phyloP scores from a whole-genome alignment of 2,888 invertebrate species.

The Papilio gigon region DNA sequence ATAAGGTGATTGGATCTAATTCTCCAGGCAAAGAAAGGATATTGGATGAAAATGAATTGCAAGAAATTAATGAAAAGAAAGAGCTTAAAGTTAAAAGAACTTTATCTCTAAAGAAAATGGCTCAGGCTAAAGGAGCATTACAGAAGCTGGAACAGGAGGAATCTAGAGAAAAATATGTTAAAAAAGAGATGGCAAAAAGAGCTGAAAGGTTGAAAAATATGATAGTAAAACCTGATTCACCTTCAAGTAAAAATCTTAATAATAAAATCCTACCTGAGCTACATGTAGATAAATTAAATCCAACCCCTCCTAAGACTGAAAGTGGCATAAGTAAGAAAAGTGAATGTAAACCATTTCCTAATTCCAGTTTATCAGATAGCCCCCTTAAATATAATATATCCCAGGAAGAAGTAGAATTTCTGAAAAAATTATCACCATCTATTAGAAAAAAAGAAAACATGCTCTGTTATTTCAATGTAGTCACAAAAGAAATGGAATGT shows the following conservation, averaged over 20 bases:
- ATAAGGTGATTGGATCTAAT: constrained; percentile 84
- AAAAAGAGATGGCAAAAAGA: constrained; percentile 83
- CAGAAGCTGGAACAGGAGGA: constrained; percentile 83
- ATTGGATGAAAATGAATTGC: constrained; percentile 53
- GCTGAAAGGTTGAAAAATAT: constrained; percentile 82
- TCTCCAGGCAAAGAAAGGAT: constrained; percentile 82
- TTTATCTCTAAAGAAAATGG: constrained; percentile 83
- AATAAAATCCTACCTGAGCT: constrained; percentile 39
- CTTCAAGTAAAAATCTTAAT: constrained; percentile 47
- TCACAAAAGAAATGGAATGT: constrained; percentile 62
- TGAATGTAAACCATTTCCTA: constrained; percentile 35
- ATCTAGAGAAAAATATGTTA: constrained; percentile 81
- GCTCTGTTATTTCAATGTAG: constrained; percentile 83
- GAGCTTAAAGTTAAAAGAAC: constrained; percentile 75
- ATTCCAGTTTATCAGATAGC: constrained; percentile 49
- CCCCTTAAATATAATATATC: constrained; percentile 48
- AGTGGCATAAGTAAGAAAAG: constrained; percentile 32
- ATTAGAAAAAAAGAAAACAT: constrained; percentile 83
- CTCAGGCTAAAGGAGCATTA: constrained; percentile 83
- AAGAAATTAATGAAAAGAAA: constrained; percentile 59
- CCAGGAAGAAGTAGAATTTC: constrained; percentile 74
- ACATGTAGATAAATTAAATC: constrained; percentile 30
- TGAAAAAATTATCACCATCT: constrained; percentile 81
- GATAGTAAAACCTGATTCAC: constrained; percentile 59
- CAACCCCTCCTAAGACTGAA: constrained; percentile 14